These are phyloP conservation scores for Chionis minor DNA, from an alignment of 2,113 vertebrate genomes.

Conservation along the genomic window DNA sequence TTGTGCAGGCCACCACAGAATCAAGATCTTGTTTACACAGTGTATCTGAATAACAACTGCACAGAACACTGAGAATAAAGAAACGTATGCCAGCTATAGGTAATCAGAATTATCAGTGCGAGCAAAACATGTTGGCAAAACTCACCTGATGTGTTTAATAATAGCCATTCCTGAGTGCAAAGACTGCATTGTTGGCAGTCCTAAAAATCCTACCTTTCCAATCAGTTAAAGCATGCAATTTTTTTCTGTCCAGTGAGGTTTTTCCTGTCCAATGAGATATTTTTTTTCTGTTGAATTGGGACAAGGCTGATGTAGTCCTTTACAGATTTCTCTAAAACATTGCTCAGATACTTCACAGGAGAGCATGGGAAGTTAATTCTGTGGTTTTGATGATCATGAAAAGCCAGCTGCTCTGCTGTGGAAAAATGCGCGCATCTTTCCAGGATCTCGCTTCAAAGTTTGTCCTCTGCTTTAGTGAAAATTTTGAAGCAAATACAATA, in stretches of 20 bases:
- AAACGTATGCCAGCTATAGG: background rate
- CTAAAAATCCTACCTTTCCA: background rate
- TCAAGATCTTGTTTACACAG: background rate
- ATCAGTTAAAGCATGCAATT: background rate
- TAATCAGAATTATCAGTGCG: background rate
- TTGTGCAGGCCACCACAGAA: background rate
- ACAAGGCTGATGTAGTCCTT: background rate
- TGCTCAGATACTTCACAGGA: background rate
- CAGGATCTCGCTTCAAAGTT: background rate
- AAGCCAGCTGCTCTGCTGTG: background rate
- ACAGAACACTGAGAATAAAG: background rate
- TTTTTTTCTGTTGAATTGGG: background rate
- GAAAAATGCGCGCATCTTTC: fast-evolving
- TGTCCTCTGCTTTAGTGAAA: background rate
- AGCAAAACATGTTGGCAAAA: background rate
- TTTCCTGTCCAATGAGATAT: background rate
- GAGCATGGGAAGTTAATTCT: background rate
- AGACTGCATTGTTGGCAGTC: background rate
- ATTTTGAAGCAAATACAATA: background rate
- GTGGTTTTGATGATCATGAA: background rate
- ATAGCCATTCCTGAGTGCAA: background rate
- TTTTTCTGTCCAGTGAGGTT: background rate
- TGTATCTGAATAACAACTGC: background rate
- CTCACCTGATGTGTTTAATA: background rate
- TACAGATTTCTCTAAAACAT: background rate